Base-by-base conservation (phyloP, 2,113 vertebrate genomes). In the Parus major region DNA sequence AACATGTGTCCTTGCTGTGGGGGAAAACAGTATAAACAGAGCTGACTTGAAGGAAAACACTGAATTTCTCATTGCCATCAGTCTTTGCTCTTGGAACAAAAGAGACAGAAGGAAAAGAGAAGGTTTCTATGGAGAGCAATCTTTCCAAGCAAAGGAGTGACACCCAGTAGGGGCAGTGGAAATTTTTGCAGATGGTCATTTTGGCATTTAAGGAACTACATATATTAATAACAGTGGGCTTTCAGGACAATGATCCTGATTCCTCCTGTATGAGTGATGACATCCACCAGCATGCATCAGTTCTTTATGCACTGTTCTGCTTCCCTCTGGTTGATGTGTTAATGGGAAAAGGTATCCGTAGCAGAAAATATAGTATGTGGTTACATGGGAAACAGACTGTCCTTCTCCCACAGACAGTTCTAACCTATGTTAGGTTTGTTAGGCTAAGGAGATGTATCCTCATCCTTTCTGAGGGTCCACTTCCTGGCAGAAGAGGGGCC, bases 311-410 rank as follows among this genome's bases (percentile, higher is more conserved):
- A 11, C 29, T 82, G 5, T 49, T 90, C 19, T 72, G 13, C n/a
- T 84, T 89, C 49, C n/a, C 41, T 81, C 1, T n/a, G 23, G 35
- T 68, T 82, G 55, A 46, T 87, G 33, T 42, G 42, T 72, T 76
- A 77, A 29, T 44, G 36, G 23, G 25, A 82, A 82, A 80, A 76
- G 3, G 7, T 35, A 25, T 35, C 47, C 3, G 1, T 39, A 70
- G 39, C 35, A 70, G 24, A 59, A 91, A 86, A 90, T 46, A 3
- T 2, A 47, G 11, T 47, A 20, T 49, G 19, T 39, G 10, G 4
- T 73, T 81, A 15, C 21, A 50, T 39, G 27, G 1, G 0, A n/a
- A 57, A 25, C 0, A 1, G 46, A 10, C 27, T 35, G 10, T 47
- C 64, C 36, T 82, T 73, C 86, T 22, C 31, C 19, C 35, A 20